Evolutionary conservation across 2,113 vertebrate species (phyloP).

Genomic region (Cephalopterus ornatus): DNA sequence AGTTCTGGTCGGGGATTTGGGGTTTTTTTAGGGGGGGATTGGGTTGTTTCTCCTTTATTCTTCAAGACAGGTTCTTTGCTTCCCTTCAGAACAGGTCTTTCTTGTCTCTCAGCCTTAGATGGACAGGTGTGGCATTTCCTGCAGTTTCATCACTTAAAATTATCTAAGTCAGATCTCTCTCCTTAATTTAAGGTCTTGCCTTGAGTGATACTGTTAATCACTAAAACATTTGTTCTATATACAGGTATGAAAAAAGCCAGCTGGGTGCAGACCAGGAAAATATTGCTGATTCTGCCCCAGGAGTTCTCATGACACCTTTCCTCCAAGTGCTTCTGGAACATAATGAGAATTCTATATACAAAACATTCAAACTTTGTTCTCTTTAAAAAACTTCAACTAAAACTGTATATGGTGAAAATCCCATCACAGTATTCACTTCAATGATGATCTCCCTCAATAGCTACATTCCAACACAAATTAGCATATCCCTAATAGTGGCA

Average conservation of each 20-base stretch:
- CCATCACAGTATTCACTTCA: background rate
- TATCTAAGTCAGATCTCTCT: background rate
- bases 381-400: background rate
- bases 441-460: background rate
- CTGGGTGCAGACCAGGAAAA: background rate
- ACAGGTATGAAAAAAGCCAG: background rate
- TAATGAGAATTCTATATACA: background rate
- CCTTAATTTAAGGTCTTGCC: background rate
- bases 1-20: background rate
- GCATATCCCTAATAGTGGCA: rapidly evolving
- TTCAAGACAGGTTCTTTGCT: background rate
- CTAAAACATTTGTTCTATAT: background rate
- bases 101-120: background rate
- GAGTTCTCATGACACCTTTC: background rate
- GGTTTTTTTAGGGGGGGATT: rapidly evolving
- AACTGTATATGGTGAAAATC: background rate
- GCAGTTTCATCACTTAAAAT: background rate
- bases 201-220: background rate
- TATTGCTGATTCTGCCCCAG: background rate
- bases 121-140: slow-evolving; percentile 26
- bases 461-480: background rate
- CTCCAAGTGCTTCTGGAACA: background rate
- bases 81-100: slow-evolving; percentile 6
- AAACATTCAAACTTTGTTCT: background rate
- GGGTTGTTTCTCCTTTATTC: background rate